Evolutionary conservation across 2,888 invertebrate species (phyloP), one percentile per base, ranked within the genome.

Genomic region (Elaeidobius kamerunicus): DNA sequence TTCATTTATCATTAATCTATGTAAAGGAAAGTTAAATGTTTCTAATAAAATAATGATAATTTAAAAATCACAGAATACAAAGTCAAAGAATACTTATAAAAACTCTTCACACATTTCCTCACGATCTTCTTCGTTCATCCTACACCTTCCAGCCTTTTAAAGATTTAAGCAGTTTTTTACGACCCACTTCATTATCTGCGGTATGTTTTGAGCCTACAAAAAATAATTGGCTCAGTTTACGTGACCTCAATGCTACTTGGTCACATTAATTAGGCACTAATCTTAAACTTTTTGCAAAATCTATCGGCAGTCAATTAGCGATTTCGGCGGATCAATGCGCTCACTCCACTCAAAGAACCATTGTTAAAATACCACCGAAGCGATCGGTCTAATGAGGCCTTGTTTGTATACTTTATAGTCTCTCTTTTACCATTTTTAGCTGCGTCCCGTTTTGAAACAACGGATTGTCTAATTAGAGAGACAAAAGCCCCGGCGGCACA

Each of bases 401-500:
- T 68, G 69, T 65, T 67, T 67, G 68, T 70, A 67, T 69, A 70
- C 70, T 71, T 69, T 70, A 69, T 68, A 65, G 68, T 62, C 66
- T 63, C n/a, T n/a, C 65, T 64, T 47, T 67, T 66, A 67, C 67
- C 68, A 68, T 70, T 71, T 70, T 69, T 69, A 68, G 68, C 47
- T 43, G 15, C 38, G 46, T 52, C 36, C 42, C 49, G 49, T 48
- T 48, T 38, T 38, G 41, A 41, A 55, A 55, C 55, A 55, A 55
- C 51, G 44, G 55, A 46, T 61, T 62, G 66, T 67, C 67, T 68
- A 68, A 69, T 68, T 68, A 68, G 67, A 64, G 66, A 60, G 59
- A 65, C 67, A 68, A 70, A 67, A 68, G 67, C 64, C 63, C 56
- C 55, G 63, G 61, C 65, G 61, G 61, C 65, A 67, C 65, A 68